Conservation (phyloP, 1,140 invertebrate genomes). For the Drosophila seguyi region DNA sequence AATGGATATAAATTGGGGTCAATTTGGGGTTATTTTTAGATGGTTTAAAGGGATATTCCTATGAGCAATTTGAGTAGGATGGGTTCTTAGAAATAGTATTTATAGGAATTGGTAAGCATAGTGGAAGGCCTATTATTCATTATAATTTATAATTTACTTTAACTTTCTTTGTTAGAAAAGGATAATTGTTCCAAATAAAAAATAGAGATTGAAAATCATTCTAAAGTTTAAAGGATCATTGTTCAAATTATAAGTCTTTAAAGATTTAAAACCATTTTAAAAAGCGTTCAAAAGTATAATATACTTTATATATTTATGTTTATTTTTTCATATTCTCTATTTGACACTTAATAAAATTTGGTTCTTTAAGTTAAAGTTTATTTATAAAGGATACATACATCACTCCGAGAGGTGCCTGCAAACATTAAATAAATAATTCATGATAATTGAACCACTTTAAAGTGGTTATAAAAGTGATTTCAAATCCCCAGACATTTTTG, state of each 20-base stretch:
- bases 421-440: not conserved
- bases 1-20: not conserved
- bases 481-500: not conserved
- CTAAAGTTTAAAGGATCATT: no score
- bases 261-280: no score
- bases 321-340: not conserved
- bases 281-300: not conserved
- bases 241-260: no score
- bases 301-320: not conserved
- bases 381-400: not conserved
- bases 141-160: not conserved
- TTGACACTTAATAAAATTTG: not conserved
- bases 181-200: accelerated
- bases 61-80: accelerated
- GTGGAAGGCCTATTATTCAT: no score
- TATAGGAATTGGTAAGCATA: no score
- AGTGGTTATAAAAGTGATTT: no score
- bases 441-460: no score
- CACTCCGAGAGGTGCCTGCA: not conserved
- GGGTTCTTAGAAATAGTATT: no score
- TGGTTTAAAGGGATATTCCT: not conserved
- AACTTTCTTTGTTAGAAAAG: not conserved
- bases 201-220: not conserved
- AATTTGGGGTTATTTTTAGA: not conserved
- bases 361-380: not conserved